These are phyloP conservation scores for Spondyliosoma cantharus DNA, from an alignment of 2,797 vertebrate genomes.

Conservation along the genomic window DNA sequence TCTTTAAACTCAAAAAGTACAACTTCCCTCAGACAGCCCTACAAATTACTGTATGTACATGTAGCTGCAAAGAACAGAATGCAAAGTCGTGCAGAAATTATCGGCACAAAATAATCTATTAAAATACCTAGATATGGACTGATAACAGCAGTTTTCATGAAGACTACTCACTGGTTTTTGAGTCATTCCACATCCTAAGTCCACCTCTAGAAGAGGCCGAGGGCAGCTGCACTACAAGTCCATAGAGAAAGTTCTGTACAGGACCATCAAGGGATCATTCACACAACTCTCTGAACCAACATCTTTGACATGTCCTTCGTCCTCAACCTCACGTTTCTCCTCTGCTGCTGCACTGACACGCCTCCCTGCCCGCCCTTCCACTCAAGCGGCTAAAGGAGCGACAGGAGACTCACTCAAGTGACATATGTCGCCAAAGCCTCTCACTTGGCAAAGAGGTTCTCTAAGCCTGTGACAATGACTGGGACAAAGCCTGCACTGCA, in stretches of 20 bases:
- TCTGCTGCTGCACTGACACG: constrained; percentile 63
- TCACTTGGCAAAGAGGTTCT: constrained; percentile 76
- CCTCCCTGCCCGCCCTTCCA: constrained; percentile 71
- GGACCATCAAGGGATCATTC: constrained; percentile 54
- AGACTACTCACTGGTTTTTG: constrained; percentile 72
- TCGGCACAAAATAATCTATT: constrained; percentile 4
- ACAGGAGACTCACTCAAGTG: constrained; percentile 79
- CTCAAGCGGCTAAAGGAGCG: constrained; percentile 73
- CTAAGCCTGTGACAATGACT: constrained; percentile 81
- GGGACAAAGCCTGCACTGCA: constrained; percentile 78
- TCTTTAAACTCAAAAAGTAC: constrained; percentile 25
- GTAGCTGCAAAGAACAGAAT: constrained; percentile 2
- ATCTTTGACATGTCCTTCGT: constrained; percentile 74
- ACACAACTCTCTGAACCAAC: constrained; percentile 64
- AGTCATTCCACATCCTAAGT: constrained; percentile 67
- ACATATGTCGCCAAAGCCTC: constrained; percentile 86
- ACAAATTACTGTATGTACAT: not conserved
- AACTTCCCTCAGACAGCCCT: constrained; percentile 1
- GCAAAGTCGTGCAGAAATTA: constrained; percentile 12
- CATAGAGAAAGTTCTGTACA: constrained; percentile 44
- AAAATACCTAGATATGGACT: not conserved
- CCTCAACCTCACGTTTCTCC: constrained; percentile 61
- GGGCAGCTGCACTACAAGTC: constrained; percentile 51
- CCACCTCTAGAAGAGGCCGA: constrained; percentile 47
- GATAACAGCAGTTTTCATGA: constrained; percentile 34